Evolutionary conservation across 2,797 vertebrate genomes (phyloP).

Genomic region (Taeniopygia guttata): DNA sequence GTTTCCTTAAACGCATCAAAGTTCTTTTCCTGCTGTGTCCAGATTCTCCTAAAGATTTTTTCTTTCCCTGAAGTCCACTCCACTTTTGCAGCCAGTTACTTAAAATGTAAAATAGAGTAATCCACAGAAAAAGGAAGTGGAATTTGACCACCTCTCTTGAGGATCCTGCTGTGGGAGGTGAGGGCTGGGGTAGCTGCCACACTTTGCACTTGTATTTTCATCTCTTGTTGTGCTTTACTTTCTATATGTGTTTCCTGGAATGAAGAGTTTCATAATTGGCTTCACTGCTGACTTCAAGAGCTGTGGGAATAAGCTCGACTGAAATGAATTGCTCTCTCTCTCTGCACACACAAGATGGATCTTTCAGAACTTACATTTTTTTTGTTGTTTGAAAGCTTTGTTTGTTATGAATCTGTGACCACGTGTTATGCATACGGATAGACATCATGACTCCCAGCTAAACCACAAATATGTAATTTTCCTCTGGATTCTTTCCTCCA

Average conservation of each 20-base stretch:
- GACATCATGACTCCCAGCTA: slow-evolving; percentile 54
- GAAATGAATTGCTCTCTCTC: neutral
- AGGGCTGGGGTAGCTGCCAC: neutral
- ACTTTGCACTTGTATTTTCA: neutral
- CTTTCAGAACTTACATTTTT: neutral
- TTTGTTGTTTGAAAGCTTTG: slow-evolving; percentile 31
- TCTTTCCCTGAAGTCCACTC: neutral
- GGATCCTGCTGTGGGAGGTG: neutral
- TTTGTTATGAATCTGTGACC: slow-evolving; percentile 31
- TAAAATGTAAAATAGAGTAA: neutral
- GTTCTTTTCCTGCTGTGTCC: neutral
- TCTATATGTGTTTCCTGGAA: neutral
- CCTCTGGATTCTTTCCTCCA: slow-evolving; percentile 55
- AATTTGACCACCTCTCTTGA: neutral
- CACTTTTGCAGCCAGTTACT: neutral
- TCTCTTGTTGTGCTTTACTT: neutral
- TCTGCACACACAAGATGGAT: neutral
- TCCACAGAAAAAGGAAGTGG: neutral
- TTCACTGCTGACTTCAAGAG: neutral
- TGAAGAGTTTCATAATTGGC: neutral
- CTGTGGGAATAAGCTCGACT: neutral
- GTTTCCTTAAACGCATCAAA: neutral
- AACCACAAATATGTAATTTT: slow-evolving; percentile 64
- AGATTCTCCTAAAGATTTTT: neutral
- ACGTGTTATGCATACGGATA: slow-evolving; percentile 31